Percentiles rank a stretch among this genome's conserved stretches.
phyloP scores from a whole-genome alignment of 2,113 vertebrate species.

The Engystomops pustulosus region DNA sequence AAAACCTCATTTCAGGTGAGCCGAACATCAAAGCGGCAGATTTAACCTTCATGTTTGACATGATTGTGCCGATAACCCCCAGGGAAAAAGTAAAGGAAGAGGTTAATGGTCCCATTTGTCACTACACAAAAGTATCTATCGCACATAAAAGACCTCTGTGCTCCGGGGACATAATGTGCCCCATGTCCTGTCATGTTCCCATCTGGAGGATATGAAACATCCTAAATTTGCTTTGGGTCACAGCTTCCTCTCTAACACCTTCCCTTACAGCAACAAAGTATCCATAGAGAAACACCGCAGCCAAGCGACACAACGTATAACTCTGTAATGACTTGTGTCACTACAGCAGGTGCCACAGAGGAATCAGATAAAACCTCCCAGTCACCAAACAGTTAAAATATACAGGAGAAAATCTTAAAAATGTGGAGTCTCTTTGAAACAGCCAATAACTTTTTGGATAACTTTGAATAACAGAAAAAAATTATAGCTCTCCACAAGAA shows the following conservation, averaged over 20 bases:
- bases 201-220: slow-evolving; percentile 39
- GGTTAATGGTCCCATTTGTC: background rate
- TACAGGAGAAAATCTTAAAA: no score
- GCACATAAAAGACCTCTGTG: background rate
- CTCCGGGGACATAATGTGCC: slow-evolving; percentile 12
- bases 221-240: background rate
- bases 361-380: background rate
- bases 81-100: background rate
- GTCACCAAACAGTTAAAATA: no score
- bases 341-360: background rate
- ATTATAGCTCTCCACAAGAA: no score
- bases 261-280: slow-evolving; percentile 21
- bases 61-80: background rate
- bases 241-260: slow-evolving; percentile 4
- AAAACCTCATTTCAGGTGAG: slow-evolving; percentile 13
- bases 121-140: background rate
- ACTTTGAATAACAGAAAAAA: no score
- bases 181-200: slow-evolving; percentile 25
- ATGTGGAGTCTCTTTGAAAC: no score
- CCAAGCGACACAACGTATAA: background rate
- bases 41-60: background rate
- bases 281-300: background rate
- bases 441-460: no score
- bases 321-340: background rate
- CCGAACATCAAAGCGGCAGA: background rate